Percentiles rank a stretch among this genome's conserved stretches.
These are phyloP conservation scores for Agrotis segetum DNA, from an alignment of 2,888 invertebrate genomes.

Conservation along the genomic window DNA sequence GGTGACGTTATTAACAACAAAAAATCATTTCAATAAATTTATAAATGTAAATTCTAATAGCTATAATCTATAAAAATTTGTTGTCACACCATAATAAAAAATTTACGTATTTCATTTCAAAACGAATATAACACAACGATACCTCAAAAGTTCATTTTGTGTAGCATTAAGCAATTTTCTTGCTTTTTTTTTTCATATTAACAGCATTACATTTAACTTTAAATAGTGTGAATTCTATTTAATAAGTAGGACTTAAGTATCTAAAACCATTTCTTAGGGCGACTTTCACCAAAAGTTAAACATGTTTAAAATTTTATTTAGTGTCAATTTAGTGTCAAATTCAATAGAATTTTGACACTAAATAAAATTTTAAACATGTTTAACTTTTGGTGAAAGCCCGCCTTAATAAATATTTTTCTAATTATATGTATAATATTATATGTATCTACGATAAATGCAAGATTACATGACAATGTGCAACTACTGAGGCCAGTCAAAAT, in stretches of 20 bases:
- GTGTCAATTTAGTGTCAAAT: too few relatives aligned
- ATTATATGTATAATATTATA: too few relatives aligned
- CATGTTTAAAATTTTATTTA: too few relatives aligned
- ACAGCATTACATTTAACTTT: neutral
- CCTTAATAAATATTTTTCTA: conserved; percentile 48
- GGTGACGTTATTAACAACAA: conserved; percentile 64
- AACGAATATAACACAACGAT: conserved; percentile 37
- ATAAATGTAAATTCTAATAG: conserved; percentile 10
- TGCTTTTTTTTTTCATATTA: neutral
- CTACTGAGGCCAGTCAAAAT: conserved; percentile 60
- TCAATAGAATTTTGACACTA: too few relatives aligned
- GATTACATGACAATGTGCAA: conserved; percentile 42
- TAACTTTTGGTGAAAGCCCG: too few relatives aligned
- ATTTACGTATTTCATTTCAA: conserved; percentile 19
- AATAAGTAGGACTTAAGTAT: conserved; percentile 5
- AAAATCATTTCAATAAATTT: conserved; percentile 1
- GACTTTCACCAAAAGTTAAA: too few relatives aligned
- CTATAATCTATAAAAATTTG: conserved; percentile 36
- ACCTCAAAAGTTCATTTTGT: conserved; percentile 9
- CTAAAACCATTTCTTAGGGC: conserved; percentile 12
- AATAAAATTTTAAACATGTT: too few relatives aligned
- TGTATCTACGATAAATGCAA: conserved; percentile 58
- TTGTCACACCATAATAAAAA: conserved; percentile 61
- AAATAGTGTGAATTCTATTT: conserved; percentile 5
- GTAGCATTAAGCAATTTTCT: neutral